Evolutionary conservation across 2,888 invertebrate genomes (phyloP).

Genomic region (Acrobasis repandana): DNA sequence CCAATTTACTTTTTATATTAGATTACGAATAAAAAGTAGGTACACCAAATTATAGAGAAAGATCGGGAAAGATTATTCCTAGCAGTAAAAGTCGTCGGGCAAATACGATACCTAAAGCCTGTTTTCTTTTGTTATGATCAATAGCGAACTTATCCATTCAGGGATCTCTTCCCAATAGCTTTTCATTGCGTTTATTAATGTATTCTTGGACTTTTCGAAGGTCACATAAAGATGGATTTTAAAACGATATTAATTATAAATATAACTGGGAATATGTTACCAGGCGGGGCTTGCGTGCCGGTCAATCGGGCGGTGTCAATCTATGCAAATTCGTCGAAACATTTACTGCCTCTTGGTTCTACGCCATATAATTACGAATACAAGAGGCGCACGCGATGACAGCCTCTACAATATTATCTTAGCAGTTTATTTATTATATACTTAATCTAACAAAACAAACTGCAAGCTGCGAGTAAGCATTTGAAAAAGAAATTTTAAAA

Average conservation of each 20-base stretch:
- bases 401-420: constrained; percentile 13
- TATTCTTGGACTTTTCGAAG: background rate
- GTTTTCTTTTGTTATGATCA: no score
- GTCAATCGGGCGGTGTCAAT: constrained; percentile 72
- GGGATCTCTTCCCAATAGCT: no score
- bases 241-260: constrained; percentile 2
- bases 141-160: no score
- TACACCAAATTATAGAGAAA: no score
- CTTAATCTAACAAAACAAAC: background rate
- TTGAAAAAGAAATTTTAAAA: background rate
- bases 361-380: constrained; percentile 20
- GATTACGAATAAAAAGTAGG: no score
- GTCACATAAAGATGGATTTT: background rate
- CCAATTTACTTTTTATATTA: no score
- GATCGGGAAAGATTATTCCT: no score
- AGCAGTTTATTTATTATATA: constrained; percentile 2
- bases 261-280: constrained; percentile 24
- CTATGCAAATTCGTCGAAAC: constrained; percentile 81
- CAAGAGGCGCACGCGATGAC: constrained; percentile 27
- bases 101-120: no score
- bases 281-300: constrained; percentile 50
- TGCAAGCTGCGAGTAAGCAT: background rate
- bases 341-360: constrained; percentile 68
- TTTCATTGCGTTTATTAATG: no score
- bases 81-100: no score